These are phyloP conservation scores for Octopus sinensis DNA, from an alignment of 1,140 invertebrate genomes.

Conservation along the genomic window DNA sequence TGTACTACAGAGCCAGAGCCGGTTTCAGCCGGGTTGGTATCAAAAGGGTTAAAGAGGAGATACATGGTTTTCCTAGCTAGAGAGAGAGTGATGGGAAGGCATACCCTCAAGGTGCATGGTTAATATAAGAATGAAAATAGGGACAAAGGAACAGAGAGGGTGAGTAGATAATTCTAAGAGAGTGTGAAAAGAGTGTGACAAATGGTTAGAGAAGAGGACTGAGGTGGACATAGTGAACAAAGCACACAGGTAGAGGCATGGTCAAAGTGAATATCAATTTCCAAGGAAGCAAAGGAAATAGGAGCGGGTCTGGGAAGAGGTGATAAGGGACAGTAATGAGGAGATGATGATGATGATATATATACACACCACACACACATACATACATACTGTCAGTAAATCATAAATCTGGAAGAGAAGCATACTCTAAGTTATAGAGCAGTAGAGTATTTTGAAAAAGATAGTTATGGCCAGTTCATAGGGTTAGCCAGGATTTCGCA, in stretches of 20 bases:
- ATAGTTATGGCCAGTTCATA: no score
- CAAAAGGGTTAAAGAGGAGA: no score
- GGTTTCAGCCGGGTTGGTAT: no score
- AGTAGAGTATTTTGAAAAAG: no score
- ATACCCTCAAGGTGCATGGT: neutral
- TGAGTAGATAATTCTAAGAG: neutral
- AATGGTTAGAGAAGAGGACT: neutral
- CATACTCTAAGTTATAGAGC: no score
- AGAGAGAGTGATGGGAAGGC: neutral
- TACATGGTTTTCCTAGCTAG: neutral
- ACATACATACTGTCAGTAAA: no score
- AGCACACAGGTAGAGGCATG: neutral
- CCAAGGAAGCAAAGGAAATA: neutral
- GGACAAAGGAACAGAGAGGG: neutral
- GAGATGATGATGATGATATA: neutral
- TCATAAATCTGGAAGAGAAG: no score
- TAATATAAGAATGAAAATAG: neutral
- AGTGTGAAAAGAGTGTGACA: neutral
- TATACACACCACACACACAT: no score
- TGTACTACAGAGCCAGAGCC: no score
- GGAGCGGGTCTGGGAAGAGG: neutral
- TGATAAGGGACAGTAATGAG: neutral
- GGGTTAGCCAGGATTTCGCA: no score
- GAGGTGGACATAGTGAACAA: neutral
- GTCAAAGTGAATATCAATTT: neutral